These are phyloP conservation scores for Zapus hudsonius DNA, from an alignment of 2,113 vertebrate genomes.

Conservation along the genomic window DNA sequence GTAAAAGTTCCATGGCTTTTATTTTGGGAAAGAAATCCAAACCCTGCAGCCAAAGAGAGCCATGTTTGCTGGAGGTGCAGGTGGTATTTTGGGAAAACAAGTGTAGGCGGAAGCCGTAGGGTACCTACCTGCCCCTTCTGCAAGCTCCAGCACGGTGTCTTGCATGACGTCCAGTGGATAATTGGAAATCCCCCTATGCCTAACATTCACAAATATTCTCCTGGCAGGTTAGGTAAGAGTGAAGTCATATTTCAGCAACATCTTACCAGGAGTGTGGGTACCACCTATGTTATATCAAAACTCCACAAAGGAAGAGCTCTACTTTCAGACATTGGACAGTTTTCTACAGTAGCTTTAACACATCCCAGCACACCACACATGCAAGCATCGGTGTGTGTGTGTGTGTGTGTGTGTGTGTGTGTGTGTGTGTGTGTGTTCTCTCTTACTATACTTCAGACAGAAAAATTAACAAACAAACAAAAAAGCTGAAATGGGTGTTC, in stretches of 20 bases:
- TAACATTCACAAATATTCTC: conserved; percentile 16
- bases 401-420: background rate
- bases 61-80: conserved; percentile 24
- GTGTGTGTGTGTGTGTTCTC: too few species aligned
- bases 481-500: background rate
- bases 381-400: too few species aligned
- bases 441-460: background rate
- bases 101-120: conserved; percentile 51
- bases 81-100: conserved; percentile 62
- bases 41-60: conserved; percentile 50
- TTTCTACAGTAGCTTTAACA: background rate
- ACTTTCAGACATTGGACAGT: background rate
- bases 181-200: conserved; percentile 66
- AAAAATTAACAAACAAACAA: background rate
- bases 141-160: conserved; percentile 47
- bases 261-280: background rate
- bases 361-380: background rate
- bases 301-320: background rate
- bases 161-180: background rate
- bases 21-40: conserved; percentile 69
- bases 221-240: background rate
- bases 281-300: conserved; percentile 9
- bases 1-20: conserved; percentile 65
- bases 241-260: conserved; percentile 16
- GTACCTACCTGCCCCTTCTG: background rate